Evolutionary conservation across 2,888 invertebrate species (phyloP), one percentile per base, ranked within the genome.

Genomic region (Microdon myrmicae): DNA sequence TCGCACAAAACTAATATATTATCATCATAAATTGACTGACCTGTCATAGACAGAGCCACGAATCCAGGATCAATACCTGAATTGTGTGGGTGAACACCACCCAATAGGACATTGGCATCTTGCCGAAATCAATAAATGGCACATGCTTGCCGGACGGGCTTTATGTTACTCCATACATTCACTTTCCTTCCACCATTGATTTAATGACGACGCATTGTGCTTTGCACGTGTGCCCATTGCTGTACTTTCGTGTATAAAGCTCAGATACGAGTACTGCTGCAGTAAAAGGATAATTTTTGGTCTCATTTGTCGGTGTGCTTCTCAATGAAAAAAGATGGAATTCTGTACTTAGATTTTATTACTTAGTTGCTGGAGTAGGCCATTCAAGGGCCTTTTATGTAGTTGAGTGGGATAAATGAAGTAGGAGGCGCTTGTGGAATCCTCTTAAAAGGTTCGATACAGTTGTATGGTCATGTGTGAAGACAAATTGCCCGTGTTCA

Each of bases 121-220:
- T 41, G 51, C 53, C 51, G 51, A 43, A 64, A 64, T 64, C 64
- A 53, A 64, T 64, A 58, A 64, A 58, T 53, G 31, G 47, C 58
- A 58, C 58, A 64, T 53, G 64, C 20, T 64, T 64, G 47, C 31
- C 20, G 29, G 28, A 29, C 22, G 29, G 41, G 32, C n/a, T n/a
- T n/a, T n/a, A n/a, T n/a, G n/a, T 64, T 41, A 39, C 37, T 41
- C 56, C 37, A 32, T 47, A n/a, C n/a, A n/a, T 51, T 22, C 41
- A 41, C 41, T 56, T 35, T 26, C 31, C 35, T n/a, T n/a, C n/a
- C n/a, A n/a, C n/a, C 49, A 16, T 45, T 44, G 41, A 25, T n/a
- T 48, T 35, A 43, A 1, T 28, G 10, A 4, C 4, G 2, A 7
- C 10, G 34, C 9, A 3, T 8, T 5, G 16, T 3, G 19, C 4